Evolutionary conservation across 2,888 invertebrate genomes (phyloP).

Genomic region (Phanerotoma sp.): DNA sequence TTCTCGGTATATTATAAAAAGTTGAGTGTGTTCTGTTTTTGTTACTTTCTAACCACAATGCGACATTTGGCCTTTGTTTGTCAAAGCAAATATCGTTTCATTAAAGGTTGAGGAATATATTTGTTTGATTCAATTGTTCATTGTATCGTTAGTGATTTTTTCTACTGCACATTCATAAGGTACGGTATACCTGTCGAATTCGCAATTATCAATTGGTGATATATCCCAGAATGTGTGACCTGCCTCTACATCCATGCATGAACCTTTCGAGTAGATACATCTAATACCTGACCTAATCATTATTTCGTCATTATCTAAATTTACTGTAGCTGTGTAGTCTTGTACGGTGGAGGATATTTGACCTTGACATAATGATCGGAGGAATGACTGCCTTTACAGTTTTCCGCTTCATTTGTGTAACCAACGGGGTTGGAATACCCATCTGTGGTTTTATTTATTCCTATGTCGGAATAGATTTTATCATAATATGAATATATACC

Average conservation of each 20-base stretch:
- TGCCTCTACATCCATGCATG: no score
- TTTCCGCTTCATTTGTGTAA: neutral
- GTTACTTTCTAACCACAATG: neutral
- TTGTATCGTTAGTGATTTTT: neutral
- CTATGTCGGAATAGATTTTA: no score
- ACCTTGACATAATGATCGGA: neutral
- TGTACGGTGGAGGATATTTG: neutral
- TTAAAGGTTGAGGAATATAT: neutral
- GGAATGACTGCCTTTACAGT: neutral
- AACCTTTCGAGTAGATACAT: neutral
- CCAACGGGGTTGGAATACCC: neutral
- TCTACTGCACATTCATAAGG: neutral
- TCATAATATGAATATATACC: no score
- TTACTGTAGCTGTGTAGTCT: neutral
- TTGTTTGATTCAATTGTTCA: neutral
- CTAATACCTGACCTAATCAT: neutral
- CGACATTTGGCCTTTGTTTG: neutral
- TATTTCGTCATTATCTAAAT: neutral
- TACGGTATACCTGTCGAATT: no score
- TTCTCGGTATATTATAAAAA: neutral
- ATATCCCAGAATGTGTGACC: no score
- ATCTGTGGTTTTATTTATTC: no score
- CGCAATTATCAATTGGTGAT: no score
- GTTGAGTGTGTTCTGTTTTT: neutral
- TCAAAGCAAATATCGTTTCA: neutral